phyloP scores from a whole-genome alignment of 1,140 invertebrate species.

The Atta colombica region DNA sequence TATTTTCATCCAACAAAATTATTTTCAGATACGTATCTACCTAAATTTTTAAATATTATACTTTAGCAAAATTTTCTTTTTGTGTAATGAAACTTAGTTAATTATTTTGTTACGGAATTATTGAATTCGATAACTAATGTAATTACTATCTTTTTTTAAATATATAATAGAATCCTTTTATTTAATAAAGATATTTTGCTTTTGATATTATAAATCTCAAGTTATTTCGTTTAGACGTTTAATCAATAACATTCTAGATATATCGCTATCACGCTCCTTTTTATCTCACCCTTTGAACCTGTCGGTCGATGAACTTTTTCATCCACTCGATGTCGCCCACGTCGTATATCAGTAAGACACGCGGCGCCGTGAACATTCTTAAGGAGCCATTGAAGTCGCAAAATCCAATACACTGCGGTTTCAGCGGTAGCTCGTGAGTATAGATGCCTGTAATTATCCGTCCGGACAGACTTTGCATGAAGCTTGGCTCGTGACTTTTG shows the following conservation, averaged over 20 bases:
- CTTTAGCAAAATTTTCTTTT: no score
- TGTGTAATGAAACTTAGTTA: not conserved
- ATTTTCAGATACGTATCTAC: no score
- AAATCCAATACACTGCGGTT: constrained; percentile 80
- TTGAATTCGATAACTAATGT: not conserved
- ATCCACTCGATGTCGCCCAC: constrained; percentile 76
- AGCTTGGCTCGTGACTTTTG: constrained; percentile 81
- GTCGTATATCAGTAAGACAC: constrained; percentile 81
- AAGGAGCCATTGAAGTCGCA: constrained; percentile 89
- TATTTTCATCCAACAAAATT: no score
- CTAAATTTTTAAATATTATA: no score
- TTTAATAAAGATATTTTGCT: not conserved
- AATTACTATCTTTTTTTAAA: not conserved
- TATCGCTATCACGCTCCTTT: not conserved
- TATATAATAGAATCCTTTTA: not conserved
- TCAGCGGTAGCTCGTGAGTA: constrained; percentile 75
- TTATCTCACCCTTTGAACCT: constrained; percentile 75
- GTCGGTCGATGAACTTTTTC: constrained; percentile 78
- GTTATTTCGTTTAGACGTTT: constrained; percentile 15
- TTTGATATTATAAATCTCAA: not conserved
- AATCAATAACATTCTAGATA: not conserved
- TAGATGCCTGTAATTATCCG: constrained; percentile 81
- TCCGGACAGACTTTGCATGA: constrained; percentile 80
- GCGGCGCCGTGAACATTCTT: constrained; percentile 87
- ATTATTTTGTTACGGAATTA: not conserved